Evolutionary conservation across 2,888 invertebrate species (phyloP), one percentile per base, ranked within the genome.

Genomic region (Spatulosminthurus flaviceps): DNA sequence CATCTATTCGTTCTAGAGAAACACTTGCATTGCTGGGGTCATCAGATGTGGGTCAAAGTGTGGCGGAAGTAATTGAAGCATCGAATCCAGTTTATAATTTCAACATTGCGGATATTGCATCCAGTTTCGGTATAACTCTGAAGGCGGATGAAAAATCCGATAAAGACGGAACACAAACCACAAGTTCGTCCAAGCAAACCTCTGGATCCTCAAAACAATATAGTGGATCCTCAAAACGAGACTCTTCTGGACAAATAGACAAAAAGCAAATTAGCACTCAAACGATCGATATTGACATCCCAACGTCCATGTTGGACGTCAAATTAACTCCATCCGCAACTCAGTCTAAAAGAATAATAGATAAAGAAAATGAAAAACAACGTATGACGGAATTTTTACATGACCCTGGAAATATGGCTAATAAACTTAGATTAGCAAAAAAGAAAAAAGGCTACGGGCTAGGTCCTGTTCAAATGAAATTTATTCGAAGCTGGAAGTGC

Each of bases 401-500:
- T 1, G 75, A 60, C 2, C 11, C 66, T 19, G 19, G 16, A 34
- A 41, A 21, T 5, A 11, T 24, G 2, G 19, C 26, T 16, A 21
- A 7, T 1, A 71, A 41, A 34, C 34, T 19, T 0, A 2, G 29
- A 24, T 0, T 4, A 16, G 42, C n/a, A 24, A 76, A 43, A 66
- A 81, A 76, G 41, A 22, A 74, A 42, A 78, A 80, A 43, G 81
- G 81, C 7, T 81, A 72, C 51, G 81, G 81, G 0, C 34, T 75
- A 60, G 81, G 81, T n/a, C 81, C 81, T 19, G 81, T 81, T n/a
- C 79, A 80, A 61, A 43, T 81, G 22, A 77, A 78, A 67, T 70
- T 81, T 19, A 51, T 81, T 13, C 29, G 76, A 9, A 70, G 74
- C 11, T 81, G 81, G 81, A 81, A 80, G 34, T 77, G 79, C 34